phyloP scores from a whole-genome alignment of 2,888 invertebrate genomes.

The Mayetiola destructor region DNA sequence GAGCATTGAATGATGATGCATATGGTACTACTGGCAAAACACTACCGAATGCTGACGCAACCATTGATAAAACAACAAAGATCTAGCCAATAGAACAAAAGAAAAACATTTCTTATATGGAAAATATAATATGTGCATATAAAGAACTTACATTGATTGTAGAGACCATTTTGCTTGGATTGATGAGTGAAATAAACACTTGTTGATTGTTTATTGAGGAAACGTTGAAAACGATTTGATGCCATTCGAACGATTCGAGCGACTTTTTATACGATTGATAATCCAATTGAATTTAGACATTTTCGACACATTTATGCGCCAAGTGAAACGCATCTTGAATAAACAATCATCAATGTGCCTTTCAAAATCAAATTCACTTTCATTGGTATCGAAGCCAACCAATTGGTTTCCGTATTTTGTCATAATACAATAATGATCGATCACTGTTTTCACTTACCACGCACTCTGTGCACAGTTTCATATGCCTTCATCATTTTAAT shows the following conservation, averaged over 20 bases:
- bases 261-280: not conserved
- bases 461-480: too few species aligned
- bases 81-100: not conserved
- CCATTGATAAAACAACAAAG: constrained; percentile 11
- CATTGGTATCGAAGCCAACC: too few species aligned
- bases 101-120: not conserved
- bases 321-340: not conserved
- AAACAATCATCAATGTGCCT: too few species aligned
- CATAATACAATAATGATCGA: too few species aligned
- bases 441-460: too few species aligned
- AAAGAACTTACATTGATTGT: constrained; percentile 12
- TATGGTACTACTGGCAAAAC: constrained; percentile 58
- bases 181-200: not conserved
- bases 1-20: constrained; percentile 61
- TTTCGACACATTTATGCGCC: not conserved
- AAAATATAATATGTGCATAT: not conserved
- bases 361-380: not conserved
- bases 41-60: constrained; percentile 30
- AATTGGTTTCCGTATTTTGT: too few species aligned
- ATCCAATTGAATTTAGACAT: not conserved
- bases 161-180: not conserved
- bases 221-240: not conserved
- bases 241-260: not conserved
- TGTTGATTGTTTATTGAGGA: not conserved
- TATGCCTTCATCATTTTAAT: too few species aligned